These are phyloP conservation scores for Dione juno DNA, from an alignment of 2,888 invertebrate species.

Conservation along the genomic window DNA sequence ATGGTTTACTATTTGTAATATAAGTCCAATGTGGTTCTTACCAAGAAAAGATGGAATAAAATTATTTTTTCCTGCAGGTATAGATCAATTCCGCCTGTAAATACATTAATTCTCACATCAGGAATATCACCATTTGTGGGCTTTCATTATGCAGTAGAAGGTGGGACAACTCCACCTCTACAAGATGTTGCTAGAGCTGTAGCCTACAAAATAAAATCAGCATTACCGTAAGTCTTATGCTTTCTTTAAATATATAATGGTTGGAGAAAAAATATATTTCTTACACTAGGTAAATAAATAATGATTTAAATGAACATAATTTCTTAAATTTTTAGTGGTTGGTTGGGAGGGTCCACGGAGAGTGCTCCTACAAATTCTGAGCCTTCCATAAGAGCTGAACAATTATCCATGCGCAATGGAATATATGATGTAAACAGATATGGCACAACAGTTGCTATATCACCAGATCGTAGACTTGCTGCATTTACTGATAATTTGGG, in stretches of 20 bases:
- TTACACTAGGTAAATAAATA: too few species aligned
- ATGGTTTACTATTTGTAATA: conserved; percentile 55
- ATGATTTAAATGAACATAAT: too few species aligned
- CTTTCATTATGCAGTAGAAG: conserved; percentile 95
- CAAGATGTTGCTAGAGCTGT: conserved; percentile 97
- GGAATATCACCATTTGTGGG: conserved; percentile 94
- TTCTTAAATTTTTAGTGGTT: conserved; percentile 59
- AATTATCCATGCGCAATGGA: conserved; percentile 91
- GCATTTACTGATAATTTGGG: conserved; percentile 94
- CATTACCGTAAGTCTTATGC: conserved; percentile 86
- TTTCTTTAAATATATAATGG: neutral
- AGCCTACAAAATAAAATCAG: conserved; percentile 92
- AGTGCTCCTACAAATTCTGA: conserved; percentile 62
- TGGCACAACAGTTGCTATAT: conserved; percentile 87
- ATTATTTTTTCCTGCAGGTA: conserved; percentile 71
- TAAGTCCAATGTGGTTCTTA: neutral
- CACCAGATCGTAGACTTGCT: conserved; percentile 91
- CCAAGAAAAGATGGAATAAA: neutral
- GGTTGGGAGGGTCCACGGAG: conserved; percentile 70
- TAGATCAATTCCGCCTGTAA: conserved; percentile 89
- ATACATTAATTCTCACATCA: conserved; percentile 88
- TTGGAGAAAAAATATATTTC: too few species aligned
- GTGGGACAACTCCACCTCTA: conserved; percentile 89
- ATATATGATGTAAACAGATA: conserved; percentile 90
- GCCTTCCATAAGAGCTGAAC: conserved; percentile 85